A percentile compares a stretch with the other conserved stretches of the same genome.
Conservation (phyloP, 2,888 invertebrate genomes). For the Drosophila dives region DNA sequence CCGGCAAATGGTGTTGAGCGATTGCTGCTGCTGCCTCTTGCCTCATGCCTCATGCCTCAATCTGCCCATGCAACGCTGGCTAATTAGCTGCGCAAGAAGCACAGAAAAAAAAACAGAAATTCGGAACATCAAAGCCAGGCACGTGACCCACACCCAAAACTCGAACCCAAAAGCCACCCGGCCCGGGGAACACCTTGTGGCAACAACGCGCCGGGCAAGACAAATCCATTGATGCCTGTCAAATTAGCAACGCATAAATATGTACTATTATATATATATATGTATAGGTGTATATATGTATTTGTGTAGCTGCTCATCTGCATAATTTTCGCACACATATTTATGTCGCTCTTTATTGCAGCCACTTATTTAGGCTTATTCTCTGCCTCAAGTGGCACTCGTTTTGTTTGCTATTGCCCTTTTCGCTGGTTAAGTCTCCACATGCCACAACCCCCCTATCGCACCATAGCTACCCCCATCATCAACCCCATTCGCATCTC, state of each 20-base stretch:
- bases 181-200: constrained; percentile 60
- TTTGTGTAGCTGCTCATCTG: constrained; percentile 46
- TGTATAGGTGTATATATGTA: constrained; percentile 20
- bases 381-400: constrained; percentile 66
- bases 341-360: constrained; percentile 52
- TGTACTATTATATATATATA: constrained; percentile 20
- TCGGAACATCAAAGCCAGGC: constrained; percentile 48
- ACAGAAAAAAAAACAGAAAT: constrained; percentile 13
- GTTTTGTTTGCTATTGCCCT: constrained; percentile 61
- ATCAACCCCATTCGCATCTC: constrained; percentile 15
- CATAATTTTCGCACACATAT: constrained; percentile 73
- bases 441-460: not conserved
- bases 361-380: constrained; percentile 75
- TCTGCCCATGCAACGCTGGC: constrained; percentile 51
- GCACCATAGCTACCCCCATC: not conserved
- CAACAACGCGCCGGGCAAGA: constrained; percentile 36
- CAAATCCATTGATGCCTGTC: constrained; percentile 73
- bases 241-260: constrained; percentile 73
- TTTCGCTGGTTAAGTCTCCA: not conserved
- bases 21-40: constrained; percentile 41
- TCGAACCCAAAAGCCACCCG: constrained; percentile 23
- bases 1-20: constrained; percentile 65
- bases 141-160: constrained; percentile 44
- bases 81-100: constrained; percentile 69
- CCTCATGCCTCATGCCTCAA: constrained; percentile 25